Evolutionary conservation across 2,797 vertebrate species (phyloP).

Genomic region (Tadarida brasiliensis): DNA sequence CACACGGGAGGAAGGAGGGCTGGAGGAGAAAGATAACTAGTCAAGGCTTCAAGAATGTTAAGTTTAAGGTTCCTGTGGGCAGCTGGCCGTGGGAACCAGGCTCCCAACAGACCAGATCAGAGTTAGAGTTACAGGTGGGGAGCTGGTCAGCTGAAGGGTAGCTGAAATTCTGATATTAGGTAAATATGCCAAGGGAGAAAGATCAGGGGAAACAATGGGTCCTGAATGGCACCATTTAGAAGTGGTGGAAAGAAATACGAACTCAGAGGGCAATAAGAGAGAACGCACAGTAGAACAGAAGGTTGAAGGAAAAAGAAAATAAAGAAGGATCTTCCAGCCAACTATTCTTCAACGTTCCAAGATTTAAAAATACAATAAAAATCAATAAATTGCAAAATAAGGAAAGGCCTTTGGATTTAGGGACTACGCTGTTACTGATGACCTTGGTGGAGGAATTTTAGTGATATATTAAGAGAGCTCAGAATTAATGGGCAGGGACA

Average conservation of each 20-base stretch:
- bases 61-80: background rate
- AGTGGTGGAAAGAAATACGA: background rate
- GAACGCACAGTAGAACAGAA: background rate
- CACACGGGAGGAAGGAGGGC: background rate
- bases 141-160: background rate
- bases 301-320: background rate
- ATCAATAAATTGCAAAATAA: background rate
- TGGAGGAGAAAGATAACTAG: background rate
- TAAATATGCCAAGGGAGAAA: background rate
- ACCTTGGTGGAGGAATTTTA: background rate
- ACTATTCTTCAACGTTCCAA: background rate
- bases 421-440: background rate
- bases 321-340: background rate
- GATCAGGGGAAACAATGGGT: background rate
- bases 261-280: background rate
- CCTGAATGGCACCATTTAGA: background rate
- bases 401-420: background rate
- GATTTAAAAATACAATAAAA: background rate
- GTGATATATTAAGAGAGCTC: background rate
- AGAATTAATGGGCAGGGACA: background rate
- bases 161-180: background rate
- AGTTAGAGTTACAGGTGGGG: background rate
- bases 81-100: background rate
- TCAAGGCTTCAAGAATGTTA: too few relatives aligned
- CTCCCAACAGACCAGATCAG: background rate